Base-by-base conservation (phyloP, 1,140 invertebrate genomes). In the Drosophila oshimai region DNA sequence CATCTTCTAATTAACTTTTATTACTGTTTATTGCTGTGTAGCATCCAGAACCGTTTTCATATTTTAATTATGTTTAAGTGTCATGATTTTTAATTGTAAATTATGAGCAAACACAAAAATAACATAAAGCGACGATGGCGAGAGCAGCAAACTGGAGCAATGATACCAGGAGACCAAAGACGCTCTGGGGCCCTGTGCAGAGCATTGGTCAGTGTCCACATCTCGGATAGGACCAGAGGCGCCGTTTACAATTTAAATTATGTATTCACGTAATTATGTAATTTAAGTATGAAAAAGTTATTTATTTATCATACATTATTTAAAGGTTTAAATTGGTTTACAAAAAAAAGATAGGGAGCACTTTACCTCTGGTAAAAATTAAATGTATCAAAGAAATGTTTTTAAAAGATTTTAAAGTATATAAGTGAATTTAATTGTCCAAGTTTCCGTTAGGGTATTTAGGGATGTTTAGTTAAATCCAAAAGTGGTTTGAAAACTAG, bases 11-110 rank as follows among this genome's bases (percentile, higher is more conserved):
- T 86, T 86, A 86, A 81, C 81, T 86, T 86, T 86, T 86, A 86
- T 86, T 86, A 86, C 81, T 74, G 60, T 87, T 86, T 86, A 86
- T 77, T 87, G 81, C 75, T 81, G 76, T 58, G 51, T 54, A 51
- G 76, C 64, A 67, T 71, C 72, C 74, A 80, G 70, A 80, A 69
- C 72, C 81, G 81, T 86, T 86, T 87, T 86, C 81, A 86, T 77
- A 87, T 86, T 86, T 86, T 86, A 87, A 86, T 86, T 86, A 87
- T 86, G 77, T 77, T 86, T 75, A 87, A 86, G 81, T 86, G 81
- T 86, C 81, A 87, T 86, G 76, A 72, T 74, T 81, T 86, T 81
- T 86, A 86, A 86, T 86, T 81, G 81, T 86, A 58, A 86, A 67
- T 86, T 86, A 86, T 86, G 73, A 55, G 28, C 41, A 61, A 69